Evolutionary conservation across 30 jellyfish, hydroid and myxozoan genomes (phyloP), one percentile per base, ranked within the genome.

Genomic region (Sanderia malayensis): DNA sequence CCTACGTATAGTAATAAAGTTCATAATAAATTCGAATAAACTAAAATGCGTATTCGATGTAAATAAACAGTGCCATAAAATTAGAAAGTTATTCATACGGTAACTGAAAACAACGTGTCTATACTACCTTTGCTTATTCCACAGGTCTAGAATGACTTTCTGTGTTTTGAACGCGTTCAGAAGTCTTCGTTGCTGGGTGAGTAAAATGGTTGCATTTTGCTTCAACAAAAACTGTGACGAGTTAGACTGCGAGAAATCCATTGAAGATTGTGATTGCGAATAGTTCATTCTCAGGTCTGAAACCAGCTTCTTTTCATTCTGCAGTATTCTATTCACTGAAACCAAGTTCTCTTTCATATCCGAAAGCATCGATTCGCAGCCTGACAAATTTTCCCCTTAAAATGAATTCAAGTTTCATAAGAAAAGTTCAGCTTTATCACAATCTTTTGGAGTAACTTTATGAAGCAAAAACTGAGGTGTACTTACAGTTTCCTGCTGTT

Each of bases 201-300:
- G 55, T 2, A 75, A 72, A 11, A 23, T 27, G 8, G 53, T 29
- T n/a, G 79, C 87, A 29, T 34, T 61, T 24, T 45, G 60, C 27
- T 64, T 60, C 49, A 75, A 24, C 28, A 25, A 57, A 1, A n/a
- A 28, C 8, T 61, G 52, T 44, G 87, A 41, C n/a, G n/a, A n/a
- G n/a, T n/a, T n/a, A n/a, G n/a, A n/a, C n/a, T 18, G 34, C 15
- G 58, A 26, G 41, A 20, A 31, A 20, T 61, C 87, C 6, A 46
- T 2, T 45, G 61, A 71, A 0, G 87, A 74, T 23, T 55, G 46
- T 30, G 77, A 75, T 52, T 75, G 87, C 0, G 87, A 61, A 31
- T 22, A 26, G 24, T 71, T 32, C 2, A 52, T 24, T 61, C 52
- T 75, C 46, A 61, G 22, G 8, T 67, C 62, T 45, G 87, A 75